Percentiles rank a stretch among this genome's conserved stretches.
Evolutionary conservation across 2,113 vertebrate genomes (phyloP).

Genomic region (Polypterus bichir): DNA sequence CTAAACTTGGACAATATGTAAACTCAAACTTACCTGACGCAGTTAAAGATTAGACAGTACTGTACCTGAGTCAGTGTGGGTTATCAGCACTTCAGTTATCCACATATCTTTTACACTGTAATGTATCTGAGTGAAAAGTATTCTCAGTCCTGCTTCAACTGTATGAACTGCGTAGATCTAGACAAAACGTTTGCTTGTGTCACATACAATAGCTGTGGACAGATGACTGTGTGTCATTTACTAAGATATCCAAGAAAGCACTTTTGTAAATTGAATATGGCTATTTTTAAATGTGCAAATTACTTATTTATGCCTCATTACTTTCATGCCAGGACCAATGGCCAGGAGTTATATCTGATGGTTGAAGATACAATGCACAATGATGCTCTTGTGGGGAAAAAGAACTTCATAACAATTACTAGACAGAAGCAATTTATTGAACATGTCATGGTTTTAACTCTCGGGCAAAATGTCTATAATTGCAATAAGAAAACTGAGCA

Average conservation of each 20-base stretch:
- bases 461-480: too few species aligned
- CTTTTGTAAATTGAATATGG: slow-evolving; percentile 33
- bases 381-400: too few species aligned
- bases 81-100: background rate
- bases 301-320: slow-evolving; percentile 51
- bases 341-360: slow-evolving; percentile 24
- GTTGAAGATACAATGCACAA: too few species aligned
- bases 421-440: too few species aligned
- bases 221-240: slow-evolving; percentile 27
- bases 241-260: slow-evolving; percentile 32
- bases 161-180: background rate
- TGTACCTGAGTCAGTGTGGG: background rate
- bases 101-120: background rate
- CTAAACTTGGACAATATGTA: too few species aligned
- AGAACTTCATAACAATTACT: too few species aligned
- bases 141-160: background rate
- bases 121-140: background rate
- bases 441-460: too few species aligned
- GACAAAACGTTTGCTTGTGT: slow-evolving; percentile 1
- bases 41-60: too few species aligned
- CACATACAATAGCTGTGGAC: slow-evolving; percentile 18
- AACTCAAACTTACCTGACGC: too few species aligned
- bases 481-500: too few species aligned
- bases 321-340: slow-evolving; percentile 22
- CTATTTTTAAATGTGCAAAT: slow-evolving; percentile 36